These are phyloP conservation scores for Brachyopa scutellaris DNA, from an alignment of 2,888 invertebrate species.

Conservation along the genomic window DNA sequence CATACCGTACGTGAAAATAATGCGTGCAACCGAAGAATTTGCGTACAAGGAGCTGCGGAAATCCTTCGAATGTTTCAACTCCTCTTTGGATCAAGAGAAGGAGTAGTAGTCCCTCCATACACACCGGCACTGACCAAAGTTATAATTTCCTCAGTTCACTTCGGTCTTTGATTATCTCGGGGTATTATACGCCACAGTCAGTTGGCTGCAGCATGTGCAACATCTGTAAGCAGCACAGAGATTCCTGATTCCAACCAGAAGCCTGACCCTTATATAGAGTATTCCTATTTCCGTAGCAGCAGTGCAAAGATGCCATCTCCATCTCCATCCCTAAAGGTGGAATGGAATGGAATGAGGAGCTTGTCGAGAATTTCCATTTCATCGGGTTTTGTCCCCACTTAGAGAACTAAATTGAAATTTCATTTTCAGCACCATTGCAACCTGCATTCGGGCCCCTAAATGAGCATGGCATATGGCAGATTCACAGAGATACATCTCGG, in stretches of 20 bases:
- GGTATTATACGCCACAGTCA: slow-evolving; percentile 38
- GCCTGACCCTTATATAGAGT: slow-evolving; percentile 72
- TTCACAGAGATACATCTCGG: slow-evolving; percentile 42
- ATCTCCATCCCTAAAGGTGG: slow-evolving; percentile 37
- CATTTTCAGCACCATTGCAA: slow-evolving; percentile 58
- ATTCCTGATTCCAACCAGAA: slow-evolving; percentile 45
- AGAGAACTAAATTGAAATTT: slow-evolving; percentile 72
- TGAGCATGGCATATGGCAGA: slow-evolving; percentile 53
- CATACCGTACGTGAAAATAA: slow-evolving; percentile 71
- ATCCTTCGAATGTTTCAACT: slow-evolving; percentile 60
- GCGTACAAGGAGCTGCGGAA: slow-evolving; percentile 71
- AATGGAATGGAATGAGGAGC: slow-evolving; percentile 58
- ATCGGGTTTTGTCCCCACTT: slow-evolving; percentile 67
- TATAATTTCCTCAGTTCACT: slow-evolving; percentile 62
- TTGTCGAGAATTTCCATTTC: slow-evolving; percentile 68
- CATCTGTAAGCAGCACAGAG: slow-evolving; percentile 30
- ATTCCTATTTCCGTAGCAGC: slow-evolving; percentile 49
- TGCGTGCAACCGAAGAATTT: slow-evolving; percentile 73
- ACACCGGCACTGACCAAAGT: slow-evolving; percentile 46
- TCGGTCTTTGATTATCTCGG: slow-evolving; percentile 53
- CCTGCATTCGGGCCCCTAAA: slow-evolving; percentile 23
- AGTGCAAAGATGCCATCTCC: slow-evolving; percentile 41
- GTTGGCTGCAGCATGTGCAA: slow-evolving; percentile 25
- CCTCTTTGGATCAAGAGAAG: slow-evolving; percentile 32
- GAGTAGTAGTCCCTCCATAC: background rate